These are phyloP conservation scores for Scylla paramamosain DNA, from an alignment of 1,140 invertebrate genomes.

Conservation along the genomic window DNA sequence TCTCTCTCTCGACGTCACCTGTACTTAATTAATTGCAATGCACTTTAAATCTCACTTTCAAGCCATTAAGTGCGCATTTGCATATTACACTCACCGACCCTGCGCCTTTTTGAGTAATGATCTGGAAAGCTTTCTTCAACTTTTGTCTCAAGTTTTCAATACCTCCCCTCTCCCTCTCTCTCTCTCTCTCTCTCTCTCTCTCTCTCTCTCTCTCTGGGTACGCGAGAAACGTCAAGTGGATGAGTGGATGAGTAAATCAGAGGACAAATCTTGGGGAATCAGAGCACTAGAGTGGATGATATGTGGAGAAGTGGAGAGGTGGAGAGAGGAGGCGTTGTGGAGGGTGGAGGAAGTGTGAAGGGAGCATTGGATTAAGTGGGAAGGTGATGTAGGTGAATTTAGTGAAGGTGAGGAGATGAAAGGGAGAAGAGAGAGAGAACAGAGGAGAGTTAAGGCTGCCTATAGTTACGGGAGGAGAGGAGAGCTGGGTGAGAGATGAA, in stretches of 20 bases:
- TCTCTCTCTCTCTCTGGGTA: conserved; percentile 20
- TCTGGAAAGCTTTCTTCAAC: neutral
- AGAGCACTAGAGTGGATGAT: neutral
- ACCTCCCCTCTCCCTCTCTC: neutral
- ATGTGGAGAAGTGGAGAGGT: neutral
- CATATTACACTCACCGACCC: neutral
- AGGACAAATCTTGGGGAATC: neutral
- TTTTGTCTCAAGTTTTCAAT: neutral
- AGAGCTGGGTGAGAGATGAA: neutral
- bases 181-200: conserved; percentile 20
- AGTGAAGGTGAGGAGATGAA: neutral
- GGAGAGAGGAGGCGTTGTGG: neutral
- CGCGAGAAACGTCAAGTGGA: neutral
- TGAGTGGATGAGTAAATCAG: neutral
- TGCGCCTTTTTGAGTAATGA: neutral
- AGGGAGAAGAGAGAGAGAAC: neutral
- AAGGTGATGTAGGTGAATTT: neutral
- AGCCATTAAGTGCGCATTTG: neutral
- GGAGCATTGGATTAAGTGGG: neutral
- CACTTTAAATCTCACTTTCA: neutral
- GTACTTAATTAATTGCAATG: neutral
- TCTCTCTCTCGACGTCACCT: neutral
- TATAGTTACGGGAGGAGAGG: neutral
- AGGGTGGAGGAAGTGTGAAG: neutral
- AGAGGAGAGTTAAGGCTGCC: neutral